Evolutionary conservation across 2,797 vertebrate species (phyloP).

Genomic region (Pseudochaenichthys georgianus): DNA sequence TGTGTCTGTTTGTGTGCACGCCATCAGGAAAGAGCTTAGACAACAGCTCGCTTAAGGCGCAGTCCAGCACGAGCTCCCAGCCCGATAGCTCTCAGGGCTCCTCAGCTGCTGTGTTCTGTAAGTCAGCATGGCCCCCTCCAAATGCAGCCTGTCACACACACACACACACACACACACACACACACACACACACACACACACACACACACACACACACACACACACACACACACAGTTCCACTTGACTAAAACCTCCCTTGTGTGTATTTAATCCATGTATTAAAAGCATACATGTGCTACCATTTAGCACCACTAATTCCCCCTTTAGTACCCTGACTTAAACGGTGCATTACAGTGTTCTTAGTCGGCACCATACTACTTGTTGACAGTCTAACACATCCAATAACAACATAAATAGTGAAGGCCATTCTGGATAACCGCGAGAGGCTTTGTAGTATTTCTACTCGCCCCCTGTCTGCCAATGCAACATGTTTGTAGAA

Average conservation of each 20-base stretch:
- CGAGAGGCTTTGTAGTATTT: slow-evolving; percentile 29
- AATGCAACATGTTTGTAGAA: slow-evolving; percentile 7
- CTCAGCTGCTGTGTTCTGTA: slow-evolving; percentile 82
- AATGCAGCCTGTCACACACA: slow-evolving; percentile 30
- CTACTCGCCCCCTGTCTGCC: slow-evolving; percentile 2
- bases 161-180: slow-evolving; percentile 4
- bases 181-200: background rate
- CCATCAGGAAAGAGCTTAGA: slow-evolving; percentile 84
- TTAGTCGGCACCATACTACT: slow-evolving; percentile 2
- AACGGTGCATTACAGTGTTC: background rate
- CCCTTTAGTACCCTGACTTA: background rate
- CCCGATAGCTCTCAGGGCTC: slow-evolving; percentile 78
- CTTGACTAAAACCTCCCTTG: slow-evolving; percentile 5
- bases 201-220: slow-evolving; percentile 8
- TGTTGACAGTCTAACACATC: slow-evolving; percentile 3
- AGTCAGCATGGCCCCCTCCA: slow-evolving; percentile 75
- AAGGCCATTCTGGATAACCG: background rate
- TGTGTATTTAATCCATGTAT: slow-evolving; percentile 27
- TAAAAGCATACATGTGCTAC: slow-evolving; percentile 43
- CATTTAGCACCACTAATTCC: slow-evolving; percentile 35
- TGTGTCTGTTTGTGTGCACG: slow-evolving; percentile 32
- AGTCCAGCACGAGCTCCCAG: slow-evolving; percentile 79
- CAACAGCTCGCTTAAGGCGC: slow-evolving; percentile 80
- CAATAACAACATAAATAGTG: background rate
- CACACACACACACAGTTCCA: slow-evolving; percentile 16